A percentile compares a stretch with the other conserved stretches of the same genome.
phyloP scores from a whole-genome alignment of 2,113 vertebrate species.

The Pollachius pollachius region DNA sequence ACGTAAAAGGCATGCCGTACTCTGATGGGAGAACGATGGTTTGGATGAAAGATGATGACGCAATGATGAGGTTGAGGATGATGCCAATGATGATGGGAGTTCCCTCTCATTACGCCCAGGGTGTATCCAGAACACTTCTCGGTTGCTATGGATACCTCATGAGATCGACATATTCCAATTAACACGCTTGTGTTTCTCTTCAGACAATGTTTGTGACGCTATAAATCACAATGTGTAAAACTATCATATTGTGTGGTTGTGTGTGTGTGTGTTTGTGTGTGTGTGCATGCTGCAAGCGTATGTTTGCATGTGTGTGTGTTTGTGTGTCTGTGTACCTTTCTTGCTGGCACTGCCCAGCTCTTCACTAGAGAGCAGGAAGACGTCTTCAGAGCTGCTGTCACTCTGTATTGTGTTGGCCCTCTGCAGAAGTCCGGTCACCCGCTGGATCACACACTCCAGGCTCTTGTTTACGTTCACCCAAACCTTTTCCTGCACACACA shows the following conservation, averaged over 20 bases:
- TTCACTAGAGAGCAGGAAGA: conserved; percentile 77
- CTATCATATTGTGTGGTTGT: not conserved
- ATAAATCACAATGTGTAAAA: not conserved
- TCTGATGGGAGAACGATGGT: conserved; percentile 24
- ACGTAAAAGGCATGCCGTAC: conserved; percentile 74
- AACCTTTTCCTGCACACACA: conserved; percentile 84
- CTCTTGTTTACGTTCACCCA: conserved; percentile 98
- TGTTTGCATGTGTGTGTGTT: not conserved
- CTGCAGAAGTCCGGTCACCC: conserved; percentile 89
- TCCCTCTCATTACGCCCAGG: conserved; percentile 65
- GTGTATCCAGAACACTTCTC: conserved; percentile 82
- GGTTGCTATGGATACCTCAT: conserved; percentile 78
- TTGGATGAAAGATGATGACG: conserved; percentile 44
- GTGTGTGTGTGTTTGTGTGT: not conserved
- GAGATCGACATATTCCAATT: conserved; percentile 1
- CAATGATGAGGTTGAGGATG: conserved; percentile 36
- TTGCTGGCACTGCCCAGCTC: conserved; percentile 73
- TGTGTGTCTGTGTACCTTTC: conserved; percentile 81
- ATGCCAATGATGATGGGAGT: conserved; percentile 22
- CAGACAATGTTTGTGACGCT: not conserved
- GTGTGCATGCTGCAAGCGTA: not conserved
- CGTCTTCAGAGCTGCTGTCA: conserved; percentile 87
- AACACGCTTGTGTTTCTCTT: not conserved
- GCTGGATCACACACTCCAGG: conserved; percentile 94
- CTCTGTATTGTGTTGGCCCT: conserved; percentile 81